Conservation (phyloP, 2,888 invertebrate genomes). For the Uropetala carovei region DNA sequence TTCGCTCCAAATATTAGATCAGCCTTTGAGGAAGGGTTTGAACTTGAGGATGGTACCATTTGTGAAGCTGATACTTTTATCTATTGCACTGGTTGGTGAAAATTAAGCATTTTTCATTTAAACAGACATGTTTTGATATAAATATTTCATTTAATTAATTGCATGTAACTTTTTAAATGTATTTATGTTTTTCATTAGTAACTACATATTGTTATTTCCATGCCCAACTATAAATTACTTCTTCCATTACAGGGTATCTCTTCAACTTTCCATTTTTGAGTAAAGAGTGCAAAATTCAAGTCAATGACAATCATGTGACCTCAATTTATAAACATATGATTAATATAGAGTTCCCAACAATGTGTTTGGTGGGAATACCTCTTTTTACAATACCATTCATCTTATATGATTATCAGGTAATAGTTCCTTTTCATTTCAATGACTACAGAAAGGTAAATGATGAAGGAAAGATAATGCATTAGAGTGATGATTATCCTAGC, state of each 20-base stretch:
- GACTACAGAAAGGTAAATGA: too few relatives aligned
- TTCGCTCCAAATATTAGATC: constrained; percentile 11
- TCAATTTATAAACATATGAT: constrained; percentile 76
- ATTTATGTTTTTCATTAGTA: too few relatives aligned
- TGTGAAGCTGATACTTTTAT: constrained; percentile 82
- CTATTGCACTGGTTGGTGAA: constrained; percentile 82
- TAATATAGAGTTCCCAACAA: constrained; percentile 74
- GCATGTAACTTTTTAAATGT: too few relatives aligned
- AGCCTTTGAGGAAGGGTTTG: constrained; percentile 76
- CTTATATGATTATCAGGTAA: constrained; percentile 74
- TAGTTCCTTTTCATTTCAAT: neutral
- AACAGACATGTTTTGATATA: neutral
- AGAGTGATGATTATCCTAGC: too few relatives aligned
- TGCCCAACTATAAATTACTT: neutral
- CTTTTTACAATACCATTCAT: constrained; percentile 74
- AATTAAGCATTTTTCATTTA: neutral
- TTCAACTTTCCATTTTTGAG: constrained; percentile 42
- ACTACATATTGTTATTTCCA: neutral
- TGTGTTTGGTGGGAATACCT: constrained; percentile 75
- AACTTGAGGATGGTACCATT: constrained; percentile 80
- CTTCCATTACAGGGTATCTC: neutral
- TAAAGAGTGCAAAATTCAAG: constrained; percentile 69
- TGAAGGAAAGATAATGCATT: too few relatives aligned
- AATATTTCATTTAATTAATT: neutral
- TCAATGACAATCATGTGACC: constrained; percentile 72